Evolutionary conservation across 2,797 vertebrate species (phyloP), one percentile per base, ranked within the genome.

Genomic region (Falco columbarius): DNA sequence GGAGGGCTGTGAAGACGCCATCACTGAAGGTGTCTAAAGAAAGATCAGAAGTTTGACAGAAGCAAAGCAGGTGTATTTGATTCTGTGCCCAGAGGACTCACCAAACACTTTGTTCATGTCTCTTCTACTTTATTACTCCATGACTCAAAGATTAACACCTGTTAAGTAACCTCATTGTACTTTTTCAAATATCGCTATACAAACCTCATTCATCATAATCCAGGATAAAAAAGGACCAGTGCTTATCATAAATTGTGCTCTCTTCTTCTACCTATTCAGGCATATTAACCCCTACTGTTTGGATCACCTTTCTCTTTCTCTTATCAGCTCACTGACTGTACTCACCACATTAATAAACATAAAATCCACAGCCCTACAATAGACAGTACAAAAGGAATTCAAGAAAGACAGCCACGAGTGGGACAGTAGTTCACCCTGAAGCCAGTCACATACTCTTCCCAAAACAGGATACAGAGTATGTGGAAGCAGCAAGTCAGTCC

Each of bases 1-100:
- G 55, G 40, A 90, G 5, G 12, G 65, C 52, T 88, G 68, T 74
- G 87, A 93, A 88, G 85, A 54, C 8, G 7, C 42, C 52, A 67
- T 63, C 44, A 72, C 18, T 76, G 72, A 82, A 79, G 67, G 27
- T 85, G 51, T 76, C 56, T 47, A 70, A 59, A 47, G 68, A 77
- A 82, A 88, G 44, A 86, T 61, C 49, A 89, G 51, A 93, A 83
- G 86, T 84, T 70, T 77, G 65, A 84, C 66, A 92, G 81, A 92
- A 92, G 68, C 10, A 84, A 92, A 91, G 73, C 86, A 96, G 79
- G 87, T 92, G 47, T 89, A 63, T 94, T 80, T 89, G 71, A 70
- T 63, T 92, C 67, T 59, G 44, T 87, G 67, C 81, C 71, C 27
- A 27, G 52, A 82, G 59, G 49, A 93, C 55, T 46, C 1, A 2